Conservation (phyloP, 2,113 vertebrate species). For the Callorhinus ursinus region DNA sequence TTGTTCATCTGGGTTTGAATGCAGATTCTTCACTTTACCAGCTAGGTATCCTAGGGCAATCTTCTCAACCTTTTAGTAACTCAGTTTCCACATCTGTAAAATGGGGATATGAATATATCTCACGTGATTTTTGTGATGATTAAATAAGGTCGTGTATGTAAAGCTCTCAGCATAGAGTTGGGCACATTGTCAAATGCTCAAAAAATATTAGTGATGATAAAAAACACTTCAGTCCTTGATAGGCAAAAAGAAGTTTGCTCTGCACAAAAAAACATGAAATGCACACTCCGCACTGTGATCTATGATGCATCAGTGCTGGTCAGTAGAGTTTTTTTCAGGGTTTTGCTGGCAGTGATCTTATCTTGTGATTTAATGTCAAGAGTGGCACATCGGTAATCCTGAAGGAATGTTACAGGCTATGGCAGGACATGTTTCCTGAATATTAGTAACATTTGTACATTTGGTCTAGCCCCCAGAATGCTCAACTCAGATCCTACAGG, state of each 20-base stretch:
- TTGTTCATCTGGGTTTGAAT: neutral
- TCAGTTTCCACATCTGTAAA: neutral
- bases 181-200: neutral
- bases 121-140: neutral
- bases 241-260: neutral
- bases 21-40: neutral
- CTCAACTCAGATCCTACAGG: neutral
- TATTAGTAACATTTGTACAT: neutral
- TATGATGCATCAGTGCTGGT: neutral
- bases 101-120: neutral
- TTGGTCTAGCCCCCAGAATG: neutral
- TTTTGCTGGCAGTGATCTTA: neutral
- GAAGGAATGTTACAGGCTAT: neutral
- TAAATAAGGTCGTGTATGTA: neutral
- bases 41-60: neutral
- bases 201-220: neutral
- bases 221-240: neutral
- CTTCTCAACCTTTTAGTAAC: neutral
- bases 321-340: neutral
- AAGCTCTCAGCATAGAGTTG: neutral
- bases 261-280: neutral
- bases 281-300: neutral
- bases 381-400: neutral
- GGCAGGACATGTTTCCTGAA: neutral
- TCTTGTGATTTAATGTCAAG: conserved; percentile 10